Base-by-base conservation (phyloP, 1,140 invertebrate genomes). In the Lordiphosa clarofinis region DNA sequence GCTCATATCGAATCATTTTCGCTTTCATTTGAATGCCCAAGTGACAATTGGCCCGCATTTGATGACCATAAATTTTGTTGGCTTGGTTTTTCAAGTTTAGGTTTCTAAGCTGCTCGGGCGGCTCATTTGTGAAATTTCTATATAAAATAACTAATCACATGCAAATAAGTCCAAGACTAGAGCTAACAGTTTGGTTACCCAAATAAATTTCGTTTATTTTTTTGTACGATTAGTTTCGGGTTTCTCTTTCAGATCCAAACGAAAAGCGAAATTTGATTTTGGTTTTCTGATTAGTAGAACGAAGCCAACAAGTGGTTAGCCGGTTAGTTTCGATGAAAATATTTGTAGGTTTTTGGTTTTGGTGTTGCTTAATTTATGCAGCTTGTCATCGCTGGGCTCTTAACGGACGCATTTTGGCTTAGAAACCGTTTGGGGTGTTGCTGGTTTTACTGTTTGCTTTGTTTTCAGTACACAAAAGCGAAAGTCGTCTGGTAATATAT, bases 241-340 rank as follows among this genome's bases (percentile, higher is more conserved):
- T 82, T 82, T 82, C 78, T 82, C 78, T 82, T 82, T 82, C 73
- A 64, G 57, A 58, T 69, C 53, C 58, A 62, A 81, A 38, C 72
- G 68, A 82, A 82, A 84, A 82, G 78, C 78, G 78, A 82, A 84
- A 82, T 68, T 84, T 84, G 75, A 81, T 81, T 81, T 76, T 55
- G 58, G 73, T 72, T 82, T 73, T 70, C 72, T 84, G 76, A 76
- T 84, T 82, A 82, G 78, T 82, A 82, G 76, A 82, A 82, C 76
- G 50, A 61, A 72, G 47, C 70, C 48, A 60, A 59, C 56, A 56
- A 57, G 47, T 56, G 28, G 52, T 48, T 35, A 19, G 38, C 19
- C 37, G 36, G 31, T 36, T 49, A n/a, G 38, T 52, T 40, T 43
- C 56, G 21, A 43, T 54, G 63, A 52, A 55, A 67, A 67, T 49